A percentile compares a stretch with the other conserved stretches of the same genome.
Conservation (phyloP, 2,113 vertebrate genomes). For the Apeltes quadracus region DNA sequence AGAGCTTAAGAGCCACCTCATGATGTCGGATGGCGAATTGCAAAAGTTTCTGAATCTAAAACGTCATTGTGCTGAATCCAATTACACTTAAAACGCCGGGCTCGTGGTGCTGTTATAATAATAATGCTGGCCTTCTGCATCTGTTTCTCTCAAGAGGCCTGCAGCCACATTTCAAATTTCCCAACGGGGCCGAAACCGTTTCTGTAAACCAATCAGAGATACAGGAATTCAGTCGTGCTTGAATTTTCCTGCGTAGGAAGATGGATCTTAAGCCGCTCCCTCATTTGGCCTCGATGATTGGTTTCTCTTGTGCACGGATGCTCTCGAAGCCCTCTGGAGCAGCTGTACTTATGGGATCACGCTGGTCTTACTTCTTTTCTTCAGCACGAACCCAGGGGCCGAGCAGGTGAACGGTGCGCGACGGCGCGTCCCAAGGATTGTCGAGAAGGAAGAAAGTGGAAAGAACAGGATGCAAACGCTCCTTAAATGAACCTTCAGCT, state of each 20-base stretch:
- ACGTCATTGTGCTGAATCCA: not conserved
- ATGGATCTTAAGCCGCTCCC: constrained; percentile 12
- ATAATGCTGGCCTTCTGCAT: not conserved
- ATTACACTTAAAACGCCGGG: not conserved
- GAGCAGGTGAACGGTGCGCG: not conserved
- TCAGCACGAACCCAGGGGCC: not conserved
- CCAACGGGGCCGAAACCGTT: constrained; percentile 15
- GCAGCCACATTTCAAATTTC: constrained; percentile 4
- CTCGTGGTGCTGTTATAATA: not conserved
- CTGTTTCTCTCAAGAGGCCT: not conserved
- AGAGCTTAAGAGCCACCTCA: not conserved
- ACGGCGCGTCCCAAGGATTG: not conserved
- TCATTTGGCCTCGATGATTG: constrained; percentile 32
- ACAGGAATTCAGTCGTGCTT: constrained; percentile 1
- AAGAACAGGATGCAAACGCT: not conserved
- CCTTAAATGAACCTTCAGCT: not conserved
- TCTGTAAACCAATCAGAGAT: constrained; percentile 14
- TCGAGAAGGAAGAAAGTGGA: not conserved
- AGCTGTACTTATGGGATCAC: constrained; percentile 1
- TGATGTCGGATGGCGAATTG: not conserved
- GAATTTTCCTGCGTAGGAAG: not conserved
- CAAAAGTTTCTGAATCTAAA: not conserved
- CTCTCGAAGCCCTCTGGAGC: constrained; percentile 22
- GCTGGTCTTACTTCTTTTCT: constrained; percentile 19
- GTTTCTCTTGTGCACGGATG: constrained; percentile 35